Evolutionary conservation across 2,888 invertebrate genomes (phyloP).

Genomic region (Diaprepes abbreviatus): DNA sequence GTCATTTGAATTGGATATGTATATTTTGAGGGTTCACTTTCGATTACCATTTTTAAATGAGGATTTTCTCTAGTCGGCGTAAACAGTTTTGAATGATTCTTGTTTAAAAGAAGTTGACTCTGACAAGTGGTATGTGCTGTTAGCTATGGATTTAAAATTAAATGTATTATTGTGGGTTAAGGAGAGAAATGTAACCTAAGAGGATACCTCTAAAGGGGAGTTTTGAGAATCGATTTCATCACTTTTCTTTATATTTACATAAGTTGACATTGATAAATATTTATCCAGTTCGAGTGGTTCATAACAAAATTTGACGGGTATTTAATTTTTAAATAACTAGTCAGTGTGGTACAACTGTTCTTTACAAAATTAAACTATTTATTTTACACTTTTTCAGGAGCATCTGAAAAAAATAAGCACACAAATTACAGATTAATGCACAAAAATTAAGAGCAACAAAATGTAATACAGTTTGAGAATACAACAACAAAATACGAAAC

Average conservation of each 20-base stretch:
- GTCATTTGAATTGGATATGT: conserved; percentile 55
- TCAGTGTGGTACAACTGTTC: too few relatives aligned
- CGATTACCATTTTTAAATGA: conserved; percentile 46
- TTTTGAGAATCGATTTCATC: not conserved
- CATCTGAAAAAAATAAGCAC: too few relatives aligned
- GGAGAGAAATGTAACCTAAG: not conserved
- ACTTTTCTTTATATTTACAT: not conserved
- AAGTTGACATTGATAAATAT: not conserved
- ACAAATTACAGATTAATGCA: too few relatives aligned
- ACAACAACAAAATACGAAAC: too few relatives aligned
- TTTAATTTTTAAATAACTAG: too few relatives aligned
- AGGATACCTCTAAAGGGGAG: conserved; percentile 19
- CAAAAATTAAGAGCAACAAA: too few relatives aligned
- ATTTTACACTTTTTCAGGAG: too few relatives aligned
- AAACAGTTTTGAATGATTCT: not conserved
- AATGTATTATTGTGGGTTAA: not conserved
- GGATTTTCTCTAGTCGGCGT: not conserved
- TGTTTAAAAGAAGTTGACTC: not conserved
- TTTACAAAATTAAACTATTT: too few relatives aligned
- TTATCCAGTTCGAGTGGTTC: too few relatives aligned
- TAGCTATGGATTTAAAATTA: conserved; percentile 11
- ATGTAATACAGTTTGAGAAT: too few relatives aligned
- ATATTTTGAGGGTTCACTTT: conserved; percentile 52
- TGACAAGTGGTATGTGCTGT: not conserved
- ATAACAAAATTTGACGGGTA: too few relatives aligned